phyloP scores from a whole-genome alignment of 2,113 vertebrate species.

The Emydocephalus ijimae region DNA sequence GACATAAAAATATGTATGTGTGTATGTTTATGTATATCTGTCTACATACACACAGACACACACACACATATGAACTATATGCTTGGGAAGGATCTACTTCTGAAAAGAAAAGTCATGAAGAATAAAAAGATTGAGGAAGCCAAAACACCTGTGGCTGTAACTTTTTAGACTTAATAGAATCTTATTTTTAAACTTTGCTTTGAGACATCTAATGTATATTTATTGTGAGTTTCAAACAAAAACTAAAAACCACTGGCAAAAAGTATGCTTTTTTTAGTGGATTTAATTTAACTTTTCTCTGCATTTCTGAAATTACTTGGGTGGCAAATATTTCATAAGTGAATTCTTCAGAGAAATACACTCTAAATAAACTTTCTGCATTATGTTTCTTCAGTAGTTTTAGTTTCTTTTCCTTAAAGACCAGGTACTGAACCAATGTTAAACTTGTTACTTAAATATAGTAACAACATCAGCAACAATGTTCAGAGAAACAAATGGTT shows the following conservation, averaged over 20 bases:
- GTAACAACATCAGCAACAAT: not conserved
- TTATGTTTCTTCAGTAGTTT: not conserved
- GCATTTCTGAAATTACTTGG: not conserved
- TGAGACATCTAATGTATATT: not conserved
- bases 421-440: not conserved
- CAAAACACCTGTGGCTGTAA: not conserved
- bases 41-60: too few relatives aligned
- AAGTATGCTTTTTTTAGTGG: not conserved
- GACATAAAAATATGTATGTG: not conserved
- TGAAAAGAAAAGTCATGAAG: not conserved
- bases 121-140: not conserved
- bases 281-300: not conserved
- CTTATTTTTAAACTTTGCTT: not conserved
- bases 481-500: not conserved
- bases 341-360: not conserved
- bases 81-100: not conserved
- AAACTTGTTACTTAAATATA: not conserved
- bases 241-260: not conserved
- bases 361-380: not conserved
- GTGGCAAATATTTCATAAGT: not conserved
- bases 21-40: too few relatives aligned
- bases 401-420: not conserved
- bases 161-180: not conserved
- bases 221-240: not conserved
- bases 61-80: too few relatives aligned